Percentiles rank a stretch among this genome's conserved stretches.
Evolutionary conservation across 2,113 vertebrate species (phyloP).

Genomic region (Heptranchias perlo): DNA sequence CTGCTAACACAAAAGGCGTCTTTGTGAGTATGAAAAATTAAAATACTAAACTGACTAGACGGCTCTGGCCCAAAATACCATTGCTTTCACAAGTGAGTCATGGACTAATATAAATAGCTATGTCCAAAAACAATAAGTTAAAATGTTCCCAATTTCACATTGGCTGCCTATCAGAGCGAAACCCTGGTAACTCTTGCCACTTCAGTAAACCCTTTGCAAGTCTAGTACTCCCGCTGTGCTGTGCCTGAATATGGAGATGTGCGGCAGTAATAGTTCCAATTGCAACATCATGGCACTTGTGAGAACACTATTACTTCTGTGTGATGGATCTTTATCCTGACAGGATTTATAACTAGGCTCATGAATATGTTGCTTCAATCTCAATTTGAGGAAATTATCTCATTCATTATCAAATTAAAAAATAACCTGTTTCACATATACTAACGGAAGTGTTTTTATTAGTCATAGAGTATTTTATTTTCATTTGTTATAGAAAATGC

Average conservation of each 20-base stretch:
- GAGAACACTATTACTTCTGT: background rate
- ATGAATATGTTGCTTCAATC: background rate
- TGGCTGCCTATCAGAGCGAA: background rate
- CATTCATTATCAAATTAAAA: background rate
- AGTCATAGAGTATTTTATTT: background rate
- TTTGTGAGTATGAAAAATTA: constrained; percentile 17
- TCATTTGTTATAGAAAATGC: background rate
- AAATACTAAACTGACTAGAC: constrained; percentile 13
- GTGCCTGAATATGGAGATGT: background rate
- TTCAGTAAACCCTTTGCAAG: constrained; percentile 22
- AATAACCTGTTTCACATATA: background rate
- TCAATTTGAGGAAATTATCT: background rate
- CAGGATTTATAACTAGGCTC: too few relatives aligned
- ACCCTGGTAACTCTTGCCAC: background rate
- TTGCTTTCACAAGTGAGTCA: constrained; percentile 18
- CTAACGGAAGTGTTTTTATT: background rate
- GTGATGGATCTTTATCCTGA: background rate
- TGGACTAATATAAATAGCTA: background rate
- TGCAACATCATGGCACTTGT: background rate
- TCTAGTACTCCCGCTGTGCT: background rate
- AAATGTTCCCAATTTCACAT: background rate
- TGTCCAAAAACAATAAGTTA: constrained; percentile 21
- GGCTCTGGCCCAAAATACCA: constrained; percentile 7
- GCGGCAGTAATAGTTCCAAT: background rate
- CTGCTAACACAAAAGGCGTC: background rate